These are phyloP conservation scores for Glaucidium brasilianum DNA, from an alignment of 2,113 vertebrate genomes.

Conservation along the genomic window DNA sequence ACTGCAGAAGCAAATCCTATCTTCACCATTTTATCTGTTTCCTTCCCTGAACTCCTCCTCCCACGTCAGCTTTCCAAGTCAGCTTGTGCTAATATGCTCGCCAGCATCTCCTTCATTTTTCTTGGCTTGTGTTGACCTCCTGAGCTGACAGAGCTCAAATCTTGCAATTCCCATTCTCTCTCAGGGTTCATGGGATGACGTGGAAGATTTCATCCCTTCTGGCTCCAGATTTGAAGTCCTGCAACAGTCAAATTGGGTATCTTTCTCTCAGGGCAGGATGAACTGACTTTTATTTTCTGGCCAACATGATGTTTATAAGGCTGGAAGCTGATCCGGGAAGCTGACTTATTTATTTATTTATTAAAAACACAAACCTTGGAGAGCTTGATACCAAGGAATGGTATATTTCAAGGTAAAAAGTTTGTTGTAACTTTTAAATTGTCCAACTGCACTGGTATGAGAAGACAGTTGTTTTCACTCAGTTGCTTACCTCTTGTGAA, in stretches of 20 bases:
- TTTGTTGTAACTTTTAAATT: neutral
- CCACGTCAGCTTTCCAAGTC: rapidly evolving
- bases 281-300: neutral
- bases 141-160: neutral
- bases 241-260: neutral
- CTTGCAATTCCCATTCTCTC: neutral
- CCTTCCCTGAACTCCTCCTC: neutral
- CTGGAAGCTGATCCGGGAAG: neutral
- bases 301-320: neutral
- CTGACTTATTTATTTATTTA: neutral
- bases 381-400: neutral
- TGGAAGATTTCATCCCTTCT: neutral
- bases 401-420: neutral
- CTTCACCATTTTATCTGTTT: neutral
- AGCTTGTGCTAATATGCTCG: neutral
- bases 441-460: neutral
- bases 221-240: neutral
- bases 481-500: constrained; percentile 33
- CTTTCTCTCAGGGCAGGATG: neutral
- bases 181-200: neutral
- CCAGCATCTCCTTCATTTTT: neutral
- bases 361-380: neutral
- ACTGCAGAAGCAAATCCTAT: neutral
- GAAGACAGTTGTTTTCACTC: neutral
- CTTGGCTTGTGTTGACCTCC: neutral